Base-by-base conservation (phyloP, 1,140 invertebrate species). In the Aphaenogaster floridana region DNA sequence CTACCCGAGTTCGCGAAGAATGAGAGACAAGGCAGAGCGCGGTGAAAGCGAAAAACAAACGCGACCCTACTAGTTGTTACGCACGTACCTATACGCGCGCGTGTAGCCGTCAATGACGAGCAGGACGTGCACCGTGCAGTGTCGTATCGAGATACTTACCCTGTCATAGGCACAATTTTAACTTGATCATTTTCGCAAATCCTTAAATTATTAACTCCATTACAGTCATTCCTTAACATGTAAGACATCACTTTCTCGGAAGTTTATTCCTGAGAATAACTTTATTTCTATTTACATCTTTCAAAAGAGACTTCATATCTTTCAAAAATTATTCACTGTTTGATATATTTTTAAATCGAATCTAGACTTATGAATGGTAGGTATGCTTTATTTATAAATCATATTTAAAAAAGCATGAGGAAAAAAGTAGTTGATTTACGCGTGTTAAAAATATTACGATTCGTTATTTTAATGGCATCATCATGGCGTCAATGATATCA, bases 1-100 rank as follows among this genome's bases (percentile, higher is more conserved):
- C 39, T 48, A 64, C 28, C 9, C n/a, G 28, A 28, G 42, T 42
- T 78, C n/a, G 11, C 52, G 52, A 78, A 78, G 11, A 34, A 57
- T 13, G 59, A 79, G 28, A 36, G 6, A 50, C 59, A 36, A 50
- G 6, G 59, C 76, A 78, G 7, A 77, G 87, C 88, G 77, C 87
- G 92, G 93, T 92, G 91, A 93, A 92, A 93, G 92, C 90, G 90
- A 91, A 92, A 92, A 74, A 88, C 78, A 92, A 34, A 92, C 86
- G 90, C 39, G 52, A 79, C 39, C 52, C 39, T 36, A 6, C 7
- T 50, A 39, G n/a, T 66, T 15, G 57, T 61, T 64, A 66, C 52
- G 72, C n/a, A n/a, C 42, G n/a, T 45, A 45, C 42, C n/a, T 36
- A 61, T 52, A 11, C 21, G n/a, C 34, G 34, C 1, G 77, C 59